phyloP scores from a whole-genome alignment of 2,113 vertebrate species.

The Paradoxurus hermaphroditus region DNA sequence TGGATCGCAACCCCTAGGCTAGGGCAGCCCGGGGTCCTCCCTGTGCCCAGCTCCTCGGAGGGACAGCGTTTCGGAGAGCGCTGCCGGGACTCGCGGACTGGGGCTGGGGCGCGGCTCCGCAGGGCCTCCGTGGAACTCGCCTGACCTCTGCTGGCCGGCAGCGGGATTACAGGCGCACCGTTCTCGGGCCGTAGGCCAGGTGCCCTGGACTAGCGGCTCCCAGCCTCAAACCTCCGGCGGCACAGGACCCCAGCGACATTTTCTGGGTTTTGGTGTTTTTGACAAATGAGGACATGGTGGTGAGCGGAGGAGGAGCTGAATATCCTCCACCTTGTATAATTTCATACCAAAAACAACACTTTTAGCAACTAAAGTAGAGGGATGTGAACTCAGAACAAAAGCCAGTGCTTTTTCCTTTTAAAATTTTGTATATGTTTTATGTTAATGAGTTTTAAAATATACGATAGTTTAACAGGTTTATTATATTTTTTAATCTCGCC shows the following conservation, averaged over 20 bases:
- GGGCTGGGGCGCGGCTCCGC: neutral
- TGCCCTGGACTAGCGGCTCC: neutral
- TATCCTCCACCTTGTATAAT: neutral
- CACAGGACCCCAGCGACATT: neutral
- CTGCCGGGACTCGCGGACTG: accelerated
- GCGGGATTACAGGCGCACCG: neutral
- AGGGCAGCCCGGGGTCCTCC: neutral
- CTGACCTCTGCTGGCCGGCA: slow-evolving; percentile 59
- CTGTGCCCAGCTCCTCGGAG: neutral
- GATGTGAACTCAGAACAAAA: neutral
- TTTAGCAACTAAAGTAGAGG: neutral
- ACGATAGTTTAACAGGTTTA: neutral
- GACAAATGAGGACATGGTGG: neutral
- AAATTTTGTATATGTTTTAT: neutral
- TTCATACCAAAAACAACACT: neutral
- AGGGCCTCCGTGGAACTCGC: slow-evolving; percentile 55
- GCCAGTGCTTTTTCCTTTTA: neutral
- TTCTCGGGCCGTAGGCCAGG: accelerated
- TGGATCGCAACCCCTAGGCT: neutral
- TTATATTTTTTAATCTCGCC: neutral
- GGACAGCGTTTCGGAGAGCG: accelerated
- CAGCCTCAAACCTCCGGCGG: neutral
- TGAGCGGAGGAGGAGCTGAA: accelerated
- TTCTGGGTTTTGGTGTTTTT: neutral
- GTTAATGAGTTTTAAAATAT: neutral